Conservation (phyloP, 92 coral and sea anemone genomes). For the Pocillopora grandis region DNA sequence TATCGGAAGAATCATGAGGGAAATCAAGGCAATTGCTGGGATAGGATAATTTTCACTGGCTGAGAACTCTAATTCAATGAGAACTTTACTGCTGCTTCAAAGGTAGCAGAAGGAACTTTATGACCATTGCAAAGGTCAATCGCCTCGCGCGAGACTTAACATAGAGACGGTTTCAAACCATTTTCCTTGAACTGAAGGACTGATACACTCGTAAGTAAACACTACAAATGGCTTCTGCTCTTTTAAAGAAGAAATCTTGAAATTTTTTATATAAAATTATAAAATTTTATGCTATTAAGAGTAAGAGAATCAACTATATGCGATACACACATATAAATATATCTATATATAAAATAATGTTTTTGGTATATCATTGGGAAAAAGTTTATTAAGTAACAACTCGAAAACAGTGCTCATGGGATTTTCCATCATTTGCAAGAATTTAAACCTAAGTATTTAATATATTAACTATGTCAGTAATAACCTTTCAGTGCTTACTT, state of each 20-base stretch:
- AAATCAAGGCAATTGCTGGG: slow-evolving; percentile 99
- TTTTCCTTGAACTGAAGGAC: slow-evolving; percentile 6
- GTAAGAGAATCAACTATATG: slow-evolving; percentile 17
- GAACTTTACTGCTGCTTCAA: slow-evolving; percentile 3
- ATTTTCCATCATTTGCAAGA: slow-evolving; percentile 10
- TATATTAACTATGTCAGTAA: slow-evolving; percentile 10
- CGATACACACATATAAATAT: neutral
- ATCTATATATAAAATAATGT: slow-evolving; percentile 15
- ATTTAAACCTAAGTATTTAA: slow-evolving; percentile 25
- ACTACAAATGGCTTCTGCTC: slow-evolving; percentile 33
- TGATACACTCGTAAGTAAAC: slow-evolving; percentile 39
- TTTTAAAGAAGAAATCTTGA: slow-evolving; percentile 29
- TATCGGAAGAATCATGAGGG: slow-evolving; percentile 98
- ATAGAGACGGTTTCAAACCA: slow-evolving; percentile 33
- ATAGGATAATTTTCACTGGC: slow-evolving; percentile 68
- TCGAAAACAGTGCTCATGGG: slow-evolving; percentile 14
- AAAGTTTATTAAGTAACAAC: slow-evolving; percentile 22
- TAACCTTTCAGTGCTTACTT: slow-evolving; percentile 13
- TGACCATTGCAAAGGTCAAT: slow-evolving; percentile 30
- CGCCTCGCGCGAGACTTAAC: slow-evolving; percentile 14
- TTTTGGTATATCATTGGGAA: slow-evolving; percentile 27
- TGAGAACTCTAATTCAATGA: slow-evolving; percentile 18
- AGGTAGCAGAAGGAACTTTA: slow-evolving; percentile 20
- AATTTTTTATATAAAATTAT: slow-evolving; percentile 31
- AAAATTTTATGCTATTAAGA: slow-evolving; percentile 38